Base-by-base conservation (phyloP, 64 coral and sea anemone genomes). In the Catalaphyllia jardinei region DNA sequence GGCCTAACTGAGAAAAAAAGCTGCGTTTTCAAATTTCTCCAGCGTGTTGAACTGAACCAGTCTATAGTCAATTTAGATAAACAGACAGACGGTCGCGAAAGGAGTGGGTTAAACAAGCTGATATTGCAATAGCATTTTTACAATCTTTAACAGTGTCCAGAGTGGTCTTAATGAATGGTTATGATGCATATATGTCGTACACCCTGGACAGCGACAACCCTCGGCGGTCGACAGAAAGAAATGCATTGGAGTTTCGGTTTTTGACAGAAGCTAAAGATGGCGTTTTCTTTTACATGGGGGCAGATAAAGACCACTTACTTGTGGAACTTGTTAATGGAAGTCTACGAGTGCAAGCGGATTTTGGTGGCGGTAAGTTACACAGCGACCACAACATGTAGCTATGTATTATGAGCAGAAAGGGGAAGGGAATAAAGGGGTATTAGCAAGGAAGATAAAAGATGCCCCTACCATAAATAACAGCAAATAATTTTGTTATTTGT, bases 301-400 rank as follows among this genome's bases (percentile, higher is more conserved):
- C 65, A 3, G 67, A 65, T 13, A 74, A 29, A 18, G 95, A 97
- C 52, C 79, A 88, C 75, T 93, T 97, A 30, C 78, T 77, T 2
- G 67, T 94, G 29, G 95, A 97, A 76, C 16, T 97, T 63, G 57
- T 97, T 15, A 90, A 94, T 22, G 92, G 91, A 22, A 85, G 29
- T 13, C 31, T 97, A 19, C 71, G 52, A 31, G 67, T 88, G 27
- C 65, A 77, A 15, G 82, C 90, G 3, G 63, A 97, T 61, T 71
- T 97, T 19, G 95, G 95, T 18, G 92, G 92, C 87, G 95, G 95
- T 97, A 84, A 82, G 73, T 1, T 16, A 29, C 25, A 25, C 4
- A 46, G 42, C 0, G 42, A 46, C 2, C 4, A 39, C 4, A 46
- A 2, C 0, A 46, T 46, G 42, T 46, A 46, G 42, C 42, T 46